Evolutionary conservation across 2,113 vertebrate species (phyloP), one percentile per base, ranked within the genome.

Genomic region (Elanus axillaris): DNA sequence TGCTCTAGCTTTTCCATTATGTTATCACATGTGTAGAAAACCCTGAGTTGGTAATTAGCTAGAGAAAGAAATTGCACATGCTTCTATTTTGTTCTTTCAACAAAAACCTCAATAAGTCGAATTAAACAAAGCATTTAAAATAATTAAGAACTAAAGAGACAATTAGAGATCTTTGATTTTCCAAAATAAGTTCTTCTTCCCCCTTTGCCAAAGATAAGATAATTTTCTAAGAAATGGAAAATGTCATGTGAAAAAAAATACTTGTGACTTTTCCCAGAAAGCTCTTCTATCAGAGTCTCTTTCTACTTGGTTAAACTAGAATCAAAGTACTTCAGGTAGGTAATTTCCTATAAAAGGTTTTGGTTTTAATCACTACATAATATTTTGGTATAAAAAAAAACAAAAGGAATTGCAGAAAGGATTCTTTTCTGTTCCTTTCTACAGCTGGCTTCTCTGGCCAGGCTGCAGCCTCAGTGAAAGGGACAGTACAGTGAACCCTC

Each of bases 81-180:
- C 15, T 66, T 73, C 38, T 43, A 21, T 67, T 86, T 56, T 60
- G 8, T 52, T 62, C 32, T 67, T 86, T 42, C 45, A 63, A 52
- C 50, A 67, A 73, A 69, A 17, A 2, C n/a, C 21, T 73, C 42
- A 36, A 7, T 16, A 86, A 32, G 5, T 21, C 69, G 52, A 82
- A 47, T 43, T 88, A 90, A 72, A 14, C 29, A 83, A 93, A 84
- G 11, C 21, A 55, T 58, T 96, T 55, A 21, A 80, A 75, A 45
- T 23, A 48, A 80, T 73, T 86, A 58, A 66, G 25, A 69, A 45
- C 10, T 80, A 45, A 86, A 86, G 19, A 45, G 32, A 58, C 5
- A 68, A 60, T 34, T 47, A 82, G 34, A 85, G 16, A 17, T 21
- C 16, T 60, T 56, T 20, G 16, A 22, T 79, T 86, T 86, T 79